A percentile compares a stretch with the other conserved stretches of the same genome.
These are phyloP conservation scores for Alosa sapidissima DNA, from an alignment of 2,797 vertebrate species.

Conservation along the genomic window DNA sequence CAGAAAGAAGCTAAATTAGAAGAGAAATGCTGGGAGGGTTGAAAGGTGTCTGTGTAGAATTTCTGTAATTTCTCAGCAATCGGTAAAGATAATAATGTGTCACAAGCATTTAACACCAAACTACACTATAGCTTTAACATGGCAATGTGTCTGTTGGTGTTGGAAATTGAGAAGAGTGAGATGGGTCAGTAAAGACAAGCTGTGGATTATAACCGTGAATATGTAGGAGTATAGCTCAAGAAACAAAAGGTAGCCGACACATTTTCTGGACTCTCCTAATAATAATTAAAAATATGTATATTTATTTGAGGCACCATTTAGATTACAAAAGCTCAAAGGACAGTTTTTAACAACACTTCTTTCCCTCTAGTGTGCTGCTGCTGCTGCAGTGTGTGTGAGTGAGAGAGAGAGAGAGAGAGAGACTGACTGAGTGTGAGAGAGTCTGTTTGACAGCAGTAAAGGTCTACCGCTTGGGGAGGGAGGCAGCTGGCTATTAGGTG, in stretches of 20 bases:
- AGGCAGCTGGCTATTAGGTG: constrained; percentile 17
- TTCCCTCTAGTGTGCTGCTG: background rate
- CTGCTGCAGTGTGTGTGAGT: background rate
- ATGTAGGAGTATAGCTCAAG: background rate
- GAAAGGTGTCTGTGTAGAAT: background rate
- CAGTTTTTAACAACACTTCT: background rate
- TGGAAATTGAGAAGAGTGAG: background rate
- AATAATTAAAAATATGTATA: background rate
- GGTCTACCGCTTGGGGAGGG: background rate
- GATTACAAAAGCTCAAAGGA: background rate
- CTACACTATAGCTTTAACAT: no score
- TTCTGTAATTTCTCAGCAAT: background rate
- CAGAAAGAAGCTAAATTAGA: background rate
- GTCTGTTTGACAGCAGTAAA: background rate
- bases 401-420: background rate
- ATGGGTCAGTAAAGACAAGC: background rate
- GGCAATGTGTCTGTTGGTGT: background rate
- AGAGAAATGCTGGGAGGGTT: background rate
- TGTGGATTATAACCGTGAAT: background rate
- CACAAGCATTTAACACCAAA: no score
- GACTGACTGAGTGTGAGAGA: background rate
- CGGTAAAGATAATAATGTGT: background rate
- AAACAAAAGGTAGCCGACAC: background rate
- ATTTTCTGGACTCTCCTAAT: background rate
- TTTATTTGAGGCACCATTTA: background rate